Evolutionary conservation across 2,797 vertebrate genomes (phyloP).

Genomic region (Chelmon rostratus): DNA sequence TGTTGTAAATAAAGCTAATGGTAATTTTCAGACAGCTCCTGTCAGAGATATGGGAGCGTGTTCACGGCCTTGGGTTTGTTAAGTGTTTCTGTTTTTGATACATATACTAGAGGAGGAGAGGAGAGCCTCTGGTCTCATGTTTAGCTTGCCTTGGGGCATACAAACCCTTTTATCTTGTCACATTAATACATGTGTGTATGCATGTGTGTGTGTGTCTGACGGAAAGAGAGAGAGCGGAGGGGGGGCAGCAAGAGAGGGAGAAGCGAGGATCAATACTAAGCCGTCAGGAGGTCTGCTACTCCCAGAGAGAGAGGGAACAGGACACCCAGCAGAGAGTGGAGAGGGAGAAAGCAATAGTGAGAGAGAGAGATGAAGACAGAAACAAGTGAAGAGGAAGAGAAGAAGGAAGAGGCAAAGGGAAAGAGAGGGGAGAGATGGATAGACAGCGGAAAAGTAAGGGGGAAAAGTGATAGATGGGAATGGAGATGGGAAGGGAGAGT

Average conservation of each 20-base stretch:
- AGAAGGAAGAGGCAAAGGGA: constrained; percentile 18
- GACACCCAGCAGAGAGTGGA: constrained; percentile 76
- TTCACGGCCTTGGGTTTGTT: constrained; percentile 61
- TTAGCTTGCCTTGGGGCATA: constrained; percentile 78
- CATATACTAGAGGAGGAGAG: constrained; percentile 54
- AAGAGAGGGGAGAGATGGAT: constrained; percentile 27
- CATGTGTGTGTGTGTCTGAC: constrained; percentile 33
- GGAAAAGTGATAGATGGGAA: constrained; percentile 27
- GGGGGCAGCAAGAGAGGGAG: constrained; percentile 64
- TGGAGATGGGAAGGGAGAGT: constrained; percentile 28
- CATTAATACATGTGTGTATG: constrained; percentile 71
- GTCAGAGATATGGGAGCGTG: constrained; percentile 36
- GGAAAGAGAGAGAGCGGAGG: constrained; percentile 46
- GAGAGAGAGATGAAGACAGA: constrained; percentile 33
- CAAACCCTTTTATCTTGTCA: constrained; percentile 84
- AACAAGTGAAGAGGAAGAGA: constrained; percentile 29
- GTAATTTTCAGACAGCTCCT: constrained; percentile 45
- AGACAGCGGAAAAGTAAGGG: constrained; percentile 32
- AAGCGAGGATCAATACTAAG: constrained; percentile 81
- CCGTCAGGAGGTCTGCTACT: constrained; percentile 83
- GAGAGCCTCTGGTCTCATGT: constrained; percentile 76
- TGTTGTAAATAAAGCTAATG: constrained; percentile 56
- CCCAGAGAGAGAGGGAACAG: constrained; percentile 80
- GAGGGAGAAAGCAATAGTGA: constrained; percentile 56
- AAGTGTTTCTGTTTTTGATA: constrained; percentile 66